Evolutionary conservation across 2,113 vertebrate genomes (phyloP).

Genomic region (Notothenia coriiceps): DNA sequence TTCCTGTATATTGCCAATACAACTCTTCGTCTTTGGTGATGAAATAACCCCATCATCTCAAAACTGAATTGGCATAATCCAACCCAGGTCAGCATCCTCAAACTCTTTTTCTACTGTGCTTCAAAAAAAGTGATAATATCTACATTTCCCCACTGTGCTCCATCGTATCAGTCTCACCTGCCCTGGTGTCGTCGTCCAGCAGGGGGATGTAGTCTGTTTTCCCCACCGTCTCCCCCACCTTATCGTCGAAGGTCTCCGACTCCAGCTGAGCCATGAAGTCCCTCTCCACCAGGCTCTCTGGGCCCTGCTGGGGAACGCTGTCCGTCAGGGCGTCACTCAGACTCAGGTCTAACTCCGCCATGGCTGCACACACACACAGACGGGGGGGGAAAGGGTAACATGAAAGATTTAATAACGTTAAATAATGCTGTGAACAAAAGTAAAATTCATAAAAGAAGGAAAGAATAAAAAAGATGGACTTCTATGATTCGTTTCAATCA

Average conservation of each 20-base stretch:
- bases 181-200: constrained; percentile 84
- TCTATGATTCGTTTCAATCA: no score
- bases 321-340: constrained; percentile 93
- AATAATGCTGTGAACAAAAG: neutral
- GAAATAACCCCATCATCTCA: neutral
- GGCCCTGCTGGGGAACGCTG: constrained; percentile 79
- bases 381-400: neutral
- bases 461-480: no score
- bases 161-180: constrained; percentile 67
- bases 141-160: neutral
- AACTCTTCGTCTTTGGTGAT: no score
- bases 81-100: neutral
- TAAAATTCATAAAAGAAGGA: neutral
- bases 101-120: no score
- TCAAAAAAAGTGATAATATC: neutral
- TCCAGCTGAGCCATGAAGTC: constrained; percentile 94
- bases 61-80: neutral
- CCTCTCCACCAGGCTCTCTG: constrained; percentile 86
- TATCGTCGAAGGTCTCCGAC: constrained; percentile 90
- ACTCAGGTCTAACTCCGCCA: constrained; percentile 89
- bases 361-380: constrained; percentile 62
- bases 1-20: neutral
- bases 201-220: constrained; percentile 94
- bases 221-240: constrained; percentile 92
- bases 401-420: neutral